Conservation (phyloP, 2,888 invertebrate genomes). For the Ptilodon capucinus region DNA sequence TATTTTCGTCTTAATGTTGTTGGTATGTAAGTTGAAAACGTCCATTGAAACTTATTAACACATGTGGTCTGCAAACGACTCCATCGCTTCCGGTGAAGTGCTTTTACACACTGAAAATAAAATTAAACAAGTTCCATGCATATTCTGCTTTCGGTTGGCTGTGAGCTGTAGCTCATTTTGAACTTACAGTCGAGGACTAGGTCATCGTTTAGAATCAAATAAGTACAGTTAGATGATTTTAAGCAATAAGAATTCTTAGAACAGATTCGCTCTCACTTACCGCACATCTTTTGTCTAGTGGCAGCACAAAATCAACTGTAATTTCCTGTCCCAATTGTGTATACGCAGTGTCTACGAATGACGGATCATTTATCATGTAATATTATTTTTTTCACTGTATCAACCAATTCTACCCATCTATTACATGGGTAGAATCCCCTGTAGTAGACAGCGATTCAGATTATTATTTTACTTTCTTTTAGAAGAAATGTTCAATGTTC, state of each 20-base stretch:
- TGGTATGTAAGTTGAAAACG: constrained; percentile 1
- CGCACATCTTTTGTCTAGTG: constrained; percentile 56
- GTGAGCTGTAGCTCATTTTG: constrained; percentile 27
- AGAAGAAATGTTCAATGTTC: too few species aligned
- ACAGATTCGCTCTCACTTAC: constrained; percentile 60
- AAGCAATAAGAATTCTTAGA: constrained; percentile 45
- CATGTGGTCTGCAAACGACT: constrained; percentile 7
- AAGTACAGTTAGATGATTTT: constrained; percentile 47
- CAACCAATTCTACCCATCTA: too few species aligned
- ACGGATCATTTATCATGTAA: constrained; percentile 46
- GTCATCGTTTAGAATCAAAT: constrained; percentile 39
- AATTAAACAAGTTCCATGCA: background rate
- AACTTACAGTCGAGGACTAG: constrained; percentile 31
- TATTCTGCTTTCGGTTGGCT: constrained; percentile 6
- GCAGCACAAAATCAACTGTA: constrained; percentile 49
- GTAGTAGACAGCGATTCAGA: too few species aligned
- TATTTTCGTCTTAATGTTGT: background rate
- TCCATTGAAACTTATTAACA: too few species aligned
- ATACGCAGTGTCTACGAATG: constrained; percentile 38
- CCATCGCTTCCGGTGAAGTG: background rate
- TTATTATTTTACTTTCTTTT: too few species aligned
- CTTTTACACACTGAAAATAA: constrained; percentile 1
- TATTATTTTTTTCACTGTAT: constrained; percentile 16
- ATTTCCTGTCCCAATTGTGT: constrained; percentile 59
- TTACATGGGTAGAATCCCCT: too few species aligned